A percentile compares a stretch with the other conserved stretches of the same genome.
phyloP scores from a whole-genome alignment of 1,140 invertebrate species.

The Bradysia coprophila region DNA sequence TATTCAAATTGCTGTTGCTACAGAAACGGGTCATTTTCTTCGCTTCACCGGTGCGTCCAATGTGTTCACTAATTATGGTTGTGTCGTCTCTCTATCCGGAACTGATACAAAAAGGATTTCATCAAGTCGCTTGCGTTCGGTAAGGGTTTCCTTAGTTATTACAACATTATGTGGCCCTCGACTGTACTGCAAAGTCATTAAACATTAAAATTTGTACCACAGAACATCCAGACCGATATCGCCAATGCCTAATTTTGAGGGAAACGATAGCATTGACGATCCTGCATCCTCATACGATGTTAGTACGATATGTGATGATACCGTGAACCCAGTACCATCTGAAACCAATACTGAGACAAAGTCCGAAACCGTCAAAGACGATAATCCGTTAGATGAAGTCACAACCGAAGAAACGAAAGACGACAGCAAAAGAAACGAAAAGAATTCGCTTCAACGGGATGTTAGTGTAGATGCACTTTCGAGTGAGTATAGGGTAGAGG shows the following conservation, averaged over 20 bases:
- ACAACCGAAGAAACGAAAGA: too few relatives aligned
- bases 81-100: constrained; percentile 80
- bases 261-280: constrained; percentile 10
- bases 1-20: constrained; percentile 86
- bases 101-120: constrained; percentile 72
- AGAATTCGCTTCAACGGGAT: constrained; percentile 28
- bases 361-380: background rate
- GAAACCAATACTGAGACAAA: too few relatives aligned
- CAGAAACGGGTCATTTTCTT: constrained; percentile 85
- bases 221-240: constrained; percentile 54
- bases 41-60: constrained; percentile 76
- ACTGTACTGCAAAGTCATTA: too few relatives aligned
- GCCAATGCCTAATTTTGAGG: constrained; percentile 43
- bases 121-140: constrained; percentile 58
- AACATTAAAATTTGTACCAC: too few relatives aligned
- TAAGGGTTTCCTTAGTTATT: too few relatives aligned
- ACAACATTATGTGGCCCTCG: too few relatives aligned
- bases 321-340: too few relatives aligned
- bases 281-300: too few relatives aligned
- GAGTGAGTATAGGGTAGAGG: too few relatives aligned
- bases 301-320: too few relatives aligned
- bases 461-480: constrained; percentile 38
- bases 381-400: background rate
- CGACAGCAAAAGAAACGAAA: background rate
- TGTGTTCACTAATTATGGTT: constrained; percentile 74